phyloP scores from a whole-genome alignment of 1,140 invertebrate genomes.

The Drosophila pallidifrons region DNA sequence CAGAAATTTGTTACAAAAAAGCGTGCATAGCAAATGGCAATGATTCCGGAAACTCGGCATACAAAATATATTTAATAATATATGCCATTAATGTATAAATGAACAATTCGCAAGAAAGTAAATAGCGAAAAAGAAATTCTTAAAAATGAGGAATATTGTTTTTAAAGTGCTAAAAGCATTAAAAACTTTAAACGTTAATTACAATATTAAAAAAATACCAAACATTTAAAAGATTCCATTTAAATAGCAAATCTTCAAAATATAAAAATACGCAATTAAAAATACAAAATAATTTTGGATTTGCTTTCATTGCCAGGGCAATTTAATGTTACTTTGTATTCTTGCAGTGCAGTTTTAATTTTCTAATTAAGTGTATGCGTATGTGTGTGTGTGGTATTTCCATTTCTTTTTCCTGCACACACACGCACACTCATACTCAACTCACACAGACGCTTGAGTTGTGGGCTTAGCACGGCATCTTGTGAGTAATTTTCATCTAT shows the following conservation, averaged over 20 bases:
- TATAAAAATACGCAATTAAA: neutral
- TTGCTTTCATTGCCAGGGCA: no score
- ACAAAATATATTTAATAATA: neutral
- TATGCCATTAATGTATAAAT: neutral
- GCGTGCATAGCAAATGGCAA: neutral
- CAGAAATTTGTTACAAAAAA: neutral
- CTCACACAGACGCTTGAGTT: constrained; percentile 24
- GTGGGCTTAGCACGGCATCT: constrained; percentile 47
- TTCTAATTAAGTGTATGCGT: constrained; percentile 63
- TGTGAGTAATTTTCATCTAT: constrained; percentile 77
- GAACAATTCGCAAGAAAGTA: neutral
- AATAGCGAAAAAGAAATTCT: neutral
- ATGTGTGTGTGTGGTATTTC: constrained; percentile 4
- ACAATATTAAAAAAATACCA: no score
- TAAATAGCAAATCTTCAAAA: neutral
- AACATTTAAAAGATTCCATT: neutral
- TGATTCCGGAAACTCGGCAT: neutral
- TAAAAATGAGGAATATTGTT: no score
- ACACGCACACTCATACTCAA: constrained; percentile 20
- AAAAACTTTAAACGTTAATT: no score
- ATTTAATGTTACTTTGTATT: neutral
- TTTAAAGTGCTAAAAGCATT: no score
- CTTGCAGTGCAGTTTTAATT: constrained; percentile 68
- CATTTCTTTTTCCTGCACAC: constrained; percentile 24
- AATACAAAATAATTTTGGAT: no score